A percentile compares a stretch with the other conserved stretches of the same genome.
These are phyloP conservation scores for Cololabis saira DNA, from an alignment of 2,113 vertebrate species.

Conservation along the genomic window DNA sequence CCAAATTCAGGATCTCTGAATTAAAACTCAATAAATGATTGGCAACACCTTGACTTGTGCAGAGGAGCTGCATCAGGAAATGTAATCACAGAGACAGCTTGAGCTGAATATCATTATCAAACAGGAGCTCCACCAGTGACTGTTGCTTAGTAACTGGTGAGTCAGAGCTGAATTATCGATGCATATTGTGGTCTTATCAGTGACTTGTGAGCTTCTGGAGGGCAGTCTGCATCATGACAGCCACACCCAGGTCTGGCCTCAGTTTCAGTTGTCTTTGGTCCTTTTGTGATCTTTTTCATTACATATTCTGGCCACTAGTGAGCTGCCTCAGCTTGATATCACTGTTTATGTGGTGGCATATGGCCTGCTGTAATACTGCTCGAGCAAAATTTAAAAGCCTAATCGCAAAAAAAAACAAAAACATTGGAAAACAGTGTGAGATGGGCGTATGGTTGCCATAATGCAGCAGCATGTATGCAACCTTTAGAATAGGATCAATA, in stretches of 20 bases:
- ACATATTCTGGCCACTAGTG: not conserved
- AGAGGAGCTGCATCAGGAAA: not conserved
- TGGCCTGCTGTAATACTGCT: not conserved
- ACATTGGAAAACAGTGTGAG: too few relatives aligned
- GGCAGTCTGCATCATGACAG: not conserved
- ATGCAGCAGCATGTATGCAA: too few relatives aligned
- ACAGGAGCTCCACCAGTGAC: conserved; percentile 34
- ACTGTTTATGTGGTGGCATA: not conserved
- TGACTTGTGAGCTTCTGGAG: conserved; percentile 22
- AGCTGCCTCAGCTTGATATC: not conserved
- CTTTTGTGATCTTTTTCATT: not conserved
- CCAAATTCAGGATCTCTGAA: not conserved
- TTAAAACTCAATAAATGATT: not conserved
- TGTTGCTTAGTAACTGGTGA: conserved; percentile 70
- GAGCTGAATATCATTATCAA: conserved; percentile 37
- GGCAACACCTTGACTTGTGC: not conserved
- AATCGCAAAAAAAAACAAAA: not conserved
- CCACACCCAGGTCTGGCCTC: not conserved
- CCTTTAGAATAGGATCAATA: too few relatives aligned
- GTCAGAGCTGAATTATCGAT: conserved; percentile 36
- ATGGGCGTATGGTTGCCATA: too few relatives aligned
- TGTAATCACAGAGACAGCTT: conserved; percentile 13
- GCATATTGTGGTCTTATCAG: conserved; percentile 18
- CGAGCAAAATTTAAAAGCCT: too few relatives aligned
- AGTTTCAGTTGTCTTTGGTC: not conserved